Conservation (phyloP, 2,888 invertebrate genomes). For the Pseudococcus viburni region DNA sequence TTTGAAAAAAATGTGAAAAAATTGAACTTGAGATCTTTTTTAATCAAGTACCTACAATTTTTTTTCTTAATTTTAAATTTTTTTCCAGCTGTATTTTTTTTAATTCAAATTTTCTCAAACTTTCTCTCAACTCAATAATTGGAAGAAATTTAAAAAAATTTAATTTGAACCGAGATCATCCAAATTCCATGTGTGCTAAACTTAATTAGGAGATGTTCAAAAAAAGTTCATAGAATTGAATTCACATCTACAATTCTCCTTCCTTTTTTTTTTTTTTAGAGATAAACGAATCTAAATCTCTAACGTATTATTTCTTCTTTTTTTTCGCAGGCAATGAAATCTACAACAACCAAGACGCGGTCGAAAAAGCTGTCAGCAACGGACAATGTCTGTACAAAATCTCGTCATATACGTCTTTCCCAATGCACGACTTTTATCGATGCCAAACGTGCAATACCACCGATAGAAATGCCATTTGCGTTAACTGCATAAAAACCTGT, state of each 20-base stretch:
- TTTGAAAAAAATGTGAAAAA: no score
- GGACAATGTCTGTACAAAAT: constrained; percentile 99
- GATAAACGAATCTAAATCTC: background rate
- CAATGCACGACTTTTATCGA: constrained; percentile 99
- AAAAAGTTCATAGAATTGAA: no score
- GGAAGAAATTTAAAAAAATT: no score
- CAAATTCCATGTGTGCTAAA: no score
- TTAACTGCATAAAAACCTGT: constrained; percentile 99
- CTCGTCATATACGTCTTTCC: constrained; percentile 98
- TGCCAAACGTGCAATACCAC: constrained; percentile 99
- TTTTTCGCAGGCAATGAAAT: constrained; percentile 88
- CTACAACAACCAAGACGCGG: constrained; percentile 97
- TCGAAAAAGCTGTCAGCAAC: constrained; percentile 96
- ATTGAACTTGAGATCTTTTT: no score
- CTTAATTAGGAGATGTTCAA: no score
- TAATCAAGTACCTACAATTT: no score
- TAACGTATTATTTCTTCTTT: background rate
- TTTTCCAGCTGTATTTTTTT: no score
- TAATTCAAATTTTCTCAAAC: no score
- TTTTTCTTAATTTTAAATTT: no score
- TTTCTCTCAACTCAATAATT: no score
- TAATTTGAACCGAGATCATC: no score
- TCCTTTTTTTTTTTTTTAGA: background rate
- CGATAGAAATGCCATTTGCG: constrained; percentile 98
- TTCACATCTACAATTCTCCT: background rate